Conservation (phyloP, 2,888 invertebrate species). For the Sipha maydis region DNA sequence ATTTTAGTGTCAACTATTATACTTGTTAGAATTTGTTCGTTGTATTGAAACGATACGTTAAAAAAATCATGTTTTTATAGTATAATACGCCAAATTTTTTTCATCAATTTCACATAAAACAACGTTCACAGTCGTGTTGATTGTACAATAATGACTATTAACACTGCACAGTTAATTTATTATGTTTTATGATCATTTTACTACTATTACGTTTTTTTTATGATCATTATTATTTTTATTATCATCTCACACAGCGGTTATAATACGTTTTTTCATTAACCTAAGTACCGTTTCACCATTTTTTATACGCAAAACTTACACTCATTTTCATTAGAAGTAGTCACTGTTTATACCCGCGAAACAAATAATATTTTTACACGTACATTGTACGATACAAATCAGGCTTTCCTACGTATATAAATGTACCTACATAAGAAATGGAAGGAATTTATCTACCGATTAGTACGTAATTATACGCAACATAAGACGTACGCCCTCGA, state of each 20-base stretch:
- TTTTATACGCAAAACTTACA: not conserved
- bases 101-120: not conserved
- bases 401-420: no score
- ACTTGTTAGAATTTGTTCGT: no score
- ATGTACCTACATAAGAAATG: not conserved
- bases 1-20: no score
- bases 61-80: no score
- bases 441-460: not conserved
- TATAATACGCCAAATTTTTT: not conserved
- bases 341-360: not conserved
- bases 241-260: not conserved
- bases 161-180: slow-evolving; percentile 37
- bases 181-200: slow-evolving; percentile 41
- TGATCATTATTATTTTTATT: slow-evolving; percentile 41
- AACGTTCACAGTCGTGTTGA: slow-evolving; percentile 1
- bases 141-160: not conserved
- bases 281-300: slow-evolving; percentile 7
- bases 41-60: no score
- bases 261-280: slow-evolving; percentile 27
- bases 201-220: slow-evolving; percentile 10
- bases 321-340: not conserved
- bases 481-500: not conserved
- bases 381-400: not conserved
- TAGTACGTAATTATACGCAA: not conserved
- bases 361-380: not conserved